These are phyloP conservation scores for Brachyrhaphis roseni DNA, from an alignment of 2,797 vertebrate species.

Conservation along the genomic window DNA sequence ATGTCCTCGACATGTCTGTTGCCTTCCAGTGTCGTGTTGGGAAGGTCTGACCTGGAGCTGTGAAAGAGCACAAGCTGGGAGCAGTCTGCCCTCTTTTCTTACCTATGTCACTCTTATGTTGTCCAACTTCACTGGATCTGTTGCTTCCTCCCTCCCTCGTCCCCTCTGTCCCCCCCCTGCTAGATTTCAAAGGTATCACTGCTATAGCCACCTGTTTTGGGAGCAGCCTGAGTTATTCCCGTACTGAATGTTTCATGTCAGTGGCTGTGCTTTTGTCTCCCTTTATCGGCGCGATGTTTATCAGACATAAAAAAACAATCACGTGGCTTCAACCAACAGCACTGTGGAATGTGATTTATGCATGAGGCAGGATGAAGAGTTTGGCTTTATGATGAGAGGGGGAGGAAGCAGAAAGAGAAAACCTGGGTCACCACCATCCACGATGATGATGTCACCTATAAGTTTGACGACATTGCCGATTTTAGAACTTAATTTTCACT, in stretches of 20 bases:
- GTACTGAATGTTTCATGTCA: slow-evolving; percentile 70
- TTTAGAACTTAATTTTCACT: slow-evolving; percentile 39
- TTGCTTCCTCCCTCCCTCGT: slow-evolving; percentile 27
- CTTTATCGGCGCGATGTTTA: slow-evolving; percentile 62
- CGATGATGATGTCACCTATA: slow-evolving; percentile 66
- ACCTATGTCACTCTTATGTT: slow-evolving; percentile 48
- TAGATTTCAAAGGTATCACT: slow-evolving; percentile 76
- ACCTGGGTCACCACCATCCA: slow-evolving; percentile 49
- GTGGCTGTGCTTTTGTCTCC: slow-evolving; percentile 68
- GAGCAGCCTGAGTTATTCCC: slow-evolving; percentile 55
- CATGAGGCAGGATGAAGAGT: slow-evolving; percentile 74
- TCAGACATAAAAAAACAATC: slow-evolving; percentile 59
- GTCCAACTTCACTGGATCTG: slow-evolving; percentile 31
- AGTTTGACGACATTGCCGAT: slow-evolving; percentile 60
- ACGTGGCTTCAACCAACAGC: slow-evolving; percentile 56
- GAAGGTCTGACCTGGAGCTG: slow-evolving; percentile 75
- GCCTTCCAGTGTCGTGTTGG: slow-evolving; percentile 77
- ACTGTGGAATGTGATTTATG: slow-evolving; percentile 72
- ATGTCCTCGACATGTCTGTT: slow-evolving; percentile 77
- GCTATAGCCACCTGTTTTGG: slow-evolving; percentile 56
- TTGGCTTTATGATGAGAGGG: slow-evolving; percentile 58
- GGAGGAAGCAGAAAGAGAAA: slow-evolving; percentile 36
- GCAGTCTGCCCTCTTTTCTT: slow-evolving; percentile 59
- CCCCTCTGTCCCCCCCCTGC: slow-evolving; percentile 46
- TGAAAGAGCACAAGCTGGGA: slow-evolving; percentile 75